Evolutionary conservation across 2,113 vertebrate species (phyloP).

Genomic region (Numenius arquata): DNA sequence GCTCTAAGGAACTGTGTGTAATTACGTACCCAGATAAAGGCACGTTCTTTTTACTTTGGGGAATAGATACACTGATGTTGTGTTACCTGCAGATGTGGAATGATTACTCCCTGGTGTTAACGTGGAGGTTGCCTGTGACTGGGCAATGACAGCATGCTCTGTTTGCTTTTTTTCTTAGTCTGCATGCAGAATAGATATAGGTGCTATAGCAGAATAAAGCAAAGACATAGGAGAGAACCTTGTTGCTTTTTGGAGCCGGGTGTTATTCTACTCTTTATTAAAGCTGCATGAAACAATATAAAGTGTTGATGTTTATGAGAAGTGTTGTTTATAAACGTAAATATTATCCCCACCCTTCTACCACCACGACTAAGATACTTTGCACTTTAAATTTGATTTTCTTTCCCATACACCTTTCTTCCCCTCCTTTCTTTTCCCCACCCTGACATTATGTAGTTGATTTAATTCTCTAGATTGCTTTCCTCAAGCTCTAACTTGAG

Average conservation of each 20-base stretch:
- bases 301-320: neutral
- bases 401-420: neutral
- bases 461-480: slow-evolving; percentile 65
- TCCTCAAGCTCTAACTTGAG: slow-evolving; percentile 83
- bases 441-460: slow-evolving; percentile 55
- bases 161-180: neutral
- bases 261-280: neutral
- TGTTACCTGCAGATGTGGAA: neutral
- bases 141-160: neutral
- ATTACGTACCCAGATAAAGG: neutral
- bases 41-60: neutral
- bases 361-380: neutral
- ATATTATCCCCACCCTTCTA: neutral
- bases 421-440: neutral
- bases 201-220: neutral
- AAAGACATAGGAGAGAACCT: neutral
- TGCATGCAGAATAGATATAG: neutral
- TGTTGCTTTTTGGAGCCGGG: neutral
- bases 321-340: neutral
- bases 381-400: neutral
- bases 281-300: slow-evolving; percentile 22
- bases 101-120: neutral
- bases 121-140: neutral
- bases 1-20: neutral
- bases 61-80: neutral